Percentiles rank a stretch among this genome's conserved stretches.
These are phyloP conservation scores for Cisticola juncidis DNA, from an alignment of 2,113 vertebrate species.

Conservation along the genomic window DNA sequence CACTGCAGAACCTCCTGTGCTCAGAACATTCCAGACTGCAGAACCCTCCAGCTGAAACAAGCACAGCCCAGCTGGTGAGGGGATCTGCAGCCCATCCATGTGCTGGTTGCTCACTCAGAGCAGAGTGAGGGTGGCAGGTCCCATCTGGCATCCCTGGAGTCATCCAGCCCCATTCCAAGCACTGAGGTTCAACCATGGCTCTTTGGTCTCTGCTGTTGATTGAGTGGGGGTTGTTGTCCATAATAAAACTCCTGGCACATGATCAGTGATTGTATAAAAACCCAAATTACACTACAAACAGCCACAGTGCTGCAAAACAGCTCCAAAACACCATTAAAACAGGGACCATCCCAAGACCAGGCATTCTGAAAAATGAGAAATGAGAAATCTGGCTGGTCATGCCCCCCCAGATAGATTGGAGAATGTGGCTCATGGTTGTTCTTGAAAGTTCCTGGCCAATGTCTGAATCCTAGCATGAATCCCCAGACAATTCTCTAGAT, in stretches of 20 bases:
- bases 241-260: neutral
- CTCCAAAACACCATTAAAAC: neutral
- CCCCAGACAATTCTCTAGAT: neutral
- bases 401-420: neutral
- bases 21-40: neutral
- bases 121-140: neutral
- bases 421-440: neutral
- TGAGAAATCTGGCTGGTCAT: neutral
- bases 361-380: neutral
- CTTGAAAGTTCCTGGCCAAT: neutral
- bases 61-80: neutral
- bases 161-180: neutral
- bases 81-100: neutral
- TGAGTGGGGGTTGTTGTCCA: conserved; percentile 5
- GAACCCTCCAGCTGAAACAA: neutral
- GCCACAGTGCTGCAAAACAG: neutral
- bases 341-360: neutral
- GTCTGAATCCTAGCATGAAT: neutral
- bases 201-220: neutral
- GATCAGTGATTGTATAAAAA: neutral
- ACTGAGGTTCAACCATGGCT: neutral
- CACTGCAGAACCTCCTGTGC: neutral
- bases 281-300: neutral
- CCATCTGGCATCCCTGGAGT: neutral
- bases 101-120: neutral